Percentiles rank a stretch among this genome's conserved stretches.
Conservation (phyloP, 2,113 vertebrate genomes). For the Alces alces region DNA sequence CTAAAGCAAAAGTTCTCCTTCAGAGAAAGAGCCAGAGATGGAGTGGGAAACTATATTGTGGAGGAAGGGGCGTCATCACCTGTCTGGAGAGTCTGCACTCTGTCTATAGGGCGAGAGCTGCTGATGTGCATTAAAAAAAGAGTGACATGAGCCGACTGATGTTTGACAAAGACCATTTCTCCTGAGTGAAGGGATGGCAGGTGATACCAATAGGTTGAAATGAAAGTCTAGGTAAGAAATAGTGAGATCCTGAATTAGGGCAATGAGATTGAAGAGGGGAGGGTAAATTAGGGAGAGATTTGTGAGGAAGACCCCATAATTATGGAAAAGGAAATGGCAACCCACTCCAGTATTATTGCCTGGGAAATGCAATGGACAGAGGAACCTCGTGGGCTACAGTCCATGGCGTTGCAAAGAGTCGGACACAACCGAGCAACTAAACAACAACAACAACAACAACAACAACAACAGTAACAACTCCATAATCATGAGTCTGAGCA, state of each 20-base stretch:
- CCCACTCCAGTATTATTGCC: neutral
- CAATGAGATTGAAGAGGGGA: neutral
- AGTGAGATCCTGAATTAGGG: neutral
- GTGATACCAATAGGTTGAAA: neutral
- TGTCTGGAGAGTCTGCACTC: neutral
- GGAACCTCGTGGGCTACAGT: neutral
- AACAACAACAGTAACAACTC: neutral
- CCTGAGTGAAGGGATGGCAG: neutral
- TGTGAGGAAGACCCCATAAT: neutral
- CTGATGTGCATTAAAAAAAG: neutral
- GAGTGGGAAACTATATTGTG: neutral
- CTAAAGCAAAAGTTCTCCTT: neutral
- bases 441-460: neutral
- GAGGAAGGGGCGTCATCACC: neutral
- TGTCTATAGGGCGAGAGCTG: neutral
- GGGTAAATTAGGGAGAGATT: neutral
- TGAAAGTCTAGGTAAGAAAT: neutral
- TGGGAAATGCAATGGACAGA: neutral
- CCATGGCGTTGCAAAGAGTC: neutral
- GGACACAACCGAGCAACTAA: neutral
- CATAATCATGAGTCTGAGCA: neutral
- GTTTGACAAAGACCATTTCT: neutral
- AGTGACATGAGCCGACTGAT: neutral
- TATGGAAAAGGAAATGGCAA: neutral
- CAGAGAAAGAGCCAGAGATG: neutral